These are phyloP conservation scores for Magallana ariakensis DNA, from an alignment of 1,140 invertebrate species.

Conservation along the genomic window DNA sequence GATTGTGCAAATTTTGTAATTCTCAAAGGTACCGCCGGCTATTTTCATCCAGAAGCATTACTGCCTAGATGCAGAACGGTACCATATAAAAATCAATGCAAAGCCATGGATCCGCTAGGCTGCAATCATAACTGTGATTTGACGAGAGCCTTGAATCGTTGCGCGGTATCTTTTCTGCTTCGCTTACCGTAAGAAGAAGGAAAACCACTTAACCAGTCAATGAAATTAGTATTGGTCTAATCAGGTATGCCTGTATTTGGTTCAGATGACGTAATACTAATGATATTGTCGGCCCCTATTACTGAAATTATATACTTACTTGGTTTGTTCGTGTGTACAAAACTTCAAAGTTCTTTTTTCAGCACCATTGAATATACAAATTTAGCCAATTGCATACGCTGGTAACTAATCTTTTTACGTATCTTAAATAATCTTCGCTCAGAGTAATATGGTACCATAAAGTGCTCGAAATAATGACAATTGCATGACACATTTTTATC, in stretches of 20 bases:
- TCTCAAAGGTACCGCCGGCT: conserved; percentile 11
- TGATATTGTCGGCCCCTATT: too few relatives aligned
- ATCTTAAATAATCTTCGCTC: too few relatives aligned
- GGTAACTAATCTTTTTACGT: too few relatives aligned
- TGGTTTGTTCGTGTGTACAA: too few relatives aligned
- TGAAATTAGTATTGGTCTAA: conserved; percentile 2
- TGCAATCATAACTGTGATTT: conserved; percentile 32
- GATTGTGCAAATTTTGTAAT: conserved; percentile 15
- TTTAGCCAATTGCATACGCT: too few relatives aligned
- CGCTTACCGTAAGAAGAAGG: background rate
- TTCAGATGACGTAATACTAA: too few relatives aligned
- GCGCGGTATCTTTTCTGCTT: conserved; percentile 5
- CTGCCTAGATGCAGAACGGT: background rate
- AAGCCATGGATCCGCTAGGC: background rate
- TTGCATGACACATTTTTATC: too few relatives aligned
- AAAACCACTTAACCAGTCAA: background rate
- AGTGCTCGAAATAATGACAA: too few relatives aligned
- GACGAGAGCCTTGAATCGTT: background rate
- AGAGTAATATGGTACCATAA: too few relatives aligned
- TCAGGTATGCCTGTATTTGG: background rate
- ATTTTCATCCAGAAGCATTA: background rate
- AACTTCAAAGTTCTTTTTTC: too few relatives aligned
- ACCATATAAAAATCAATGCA: conserved; percentile 13
- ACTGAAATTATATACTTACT: too few relatives aligned
- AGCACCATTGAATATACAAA: too few relatives aligned